Percentiles rank a stretch among this genome's conserved stretches.
Conservation (phyloP, 1,140 invertebrate species). For the Heliconius eleuchia region DNA sequence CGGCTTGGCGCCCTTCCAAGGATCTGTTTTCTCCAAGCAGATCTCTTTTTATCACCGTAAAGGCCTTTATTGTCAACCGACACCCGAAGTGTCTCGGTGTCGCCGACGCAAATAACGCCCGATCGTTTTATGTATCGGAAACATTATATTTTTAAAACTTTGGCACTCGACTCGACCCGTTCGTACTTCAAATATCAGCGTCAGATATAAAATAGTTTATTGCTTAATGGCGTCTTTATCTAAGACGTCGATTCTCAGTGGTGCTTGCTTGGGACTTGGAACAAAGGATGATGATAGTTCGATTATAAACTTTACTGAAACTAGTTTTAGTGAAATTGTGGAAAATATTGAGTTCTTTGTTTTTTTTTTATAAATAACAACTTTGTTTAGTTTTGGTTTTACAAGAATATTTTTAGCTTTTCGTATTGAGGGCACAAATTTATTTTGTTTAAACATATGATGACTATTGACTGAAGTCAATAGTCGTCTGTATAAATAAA, state of each 20-base stretch:
- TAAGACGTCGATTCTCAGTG: conserved; percentile 31
- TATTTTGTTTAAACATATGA: background rate
- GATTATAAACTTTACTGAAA: conserved; percentile 19
- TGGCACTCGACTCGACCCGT: conserved; percentile 63
- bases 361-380: background rate
- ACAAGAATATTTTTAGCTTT: background rate
- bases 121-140: conserved; percentile 79
- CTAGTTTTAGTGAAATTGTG: background rate
- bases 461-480: too few species aligned
- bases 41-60: conserved; percentile 81
- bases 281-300: conserved; percentile 21
- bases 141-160: conserved; percentile 79
- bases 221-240: conserved; percentile 47
- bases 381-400: background rate
- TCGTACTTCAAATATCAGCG: conserved; percentile 58
- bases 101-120: conserved; percentile 72
- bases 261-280: conserved; percentile 13
- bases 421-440: background rate
- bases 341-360: background rate
- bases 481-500: too few species aligned
- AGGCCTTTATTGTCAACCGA: conserved; percentile 78
- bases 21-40: conserved; percentile 79
- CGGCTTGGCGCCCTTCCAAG: conserved; percentile 76
- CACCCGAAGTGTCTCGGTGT: conserved; percentile 70
- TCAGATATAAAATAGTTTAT: conserved; percentile 50